Conservation (phyloP, 2,113 vertebrate genomes). For the Anthoscopus minutus region DNA sequence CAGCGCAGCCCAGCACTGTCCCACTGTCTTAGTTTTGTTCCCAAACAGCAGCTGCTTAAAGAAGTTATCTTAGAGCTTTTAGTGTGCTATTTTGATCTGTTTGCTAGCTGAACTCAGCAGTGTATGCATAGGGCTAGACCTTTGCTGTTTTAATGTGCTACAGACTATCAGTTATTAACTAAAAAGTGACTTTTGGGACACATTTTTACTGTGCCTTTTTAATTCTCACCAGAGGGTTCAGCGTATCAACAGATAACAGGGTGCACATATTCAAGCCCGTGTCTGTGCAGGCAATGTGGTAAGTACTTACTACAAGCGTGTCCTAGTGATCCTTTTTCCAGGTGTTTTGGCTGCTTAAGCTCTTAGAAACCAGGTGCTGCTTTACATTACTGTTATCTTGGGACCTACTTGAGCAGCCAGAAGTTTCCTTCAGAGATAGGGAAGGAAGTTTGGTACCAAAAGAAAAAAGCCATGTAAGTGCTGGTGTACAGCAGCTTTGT, state of each 20-base stretch:
- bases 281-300: constrained; percentile 99
- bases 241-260: constrained; percentile 92
- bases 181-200: neutral
- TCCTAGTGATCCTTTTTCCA: neutral
- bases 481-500: neutral
- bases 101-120: constrained; percentile 28
- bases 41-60: constrained; percentile 24
- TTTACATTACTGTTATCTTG: neutral
- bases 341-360: neutral
- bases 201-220: neutral
- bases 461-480: neutral
- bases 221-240: constrained; percentile 80
- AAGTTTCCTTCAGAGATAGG: neutral
- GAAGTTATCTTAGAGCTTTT: constrained; percentile 38
- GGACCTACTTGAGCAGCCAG: neutral
- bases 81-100: constrained; percentile 5
- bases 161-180: neutral
- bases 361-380: neutral
- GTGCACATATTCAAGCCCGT: constrained; percentile 97
- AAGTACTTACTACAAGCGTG: constrained; percentile 40
- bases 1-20: constrained; percentile 30
- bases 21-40: neutral
- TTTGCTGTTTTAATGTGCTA: neutral
- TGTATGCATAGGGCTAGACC: neutral
- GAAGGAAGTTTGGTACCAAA: neutral